Evolutionary conservation across 2,888 invertebrate genomes (phyloP), one percentile per base, ranked within the genome.

Genomic region (Diarsia dahlii): DNA sequence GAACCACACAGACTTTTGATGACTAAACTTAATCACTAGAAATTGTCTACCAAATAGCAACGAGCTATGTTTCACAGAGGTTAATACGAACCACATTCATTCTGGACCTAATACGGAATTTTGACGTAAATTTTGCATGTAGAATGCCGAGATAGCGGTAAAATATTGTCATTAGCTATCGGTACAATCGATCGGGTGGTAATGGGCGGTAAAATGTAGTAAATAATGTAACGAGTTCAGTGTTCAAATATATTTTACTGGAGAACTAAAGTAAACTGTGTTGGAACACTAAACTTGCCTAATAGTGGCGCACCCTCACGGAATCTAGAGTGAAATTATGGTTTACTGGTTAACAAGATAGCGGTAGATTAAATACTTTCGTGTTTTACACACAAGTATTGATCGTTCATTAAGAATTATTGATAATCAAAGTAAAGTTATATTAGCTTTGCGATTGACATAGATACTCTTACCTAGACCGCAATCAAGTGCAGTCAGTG

Each of bases 41-140:
- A 79, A 86, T 87, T 86, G 82, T 87, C 73, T 76, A 74, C 70
- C 52, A 78, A 85, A 85, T 52, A 82, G 64, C 74, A 54, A 56
- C 56, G 50, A 71, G 77, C 62, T 69, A 71, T 81, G 80, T 79
- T 78, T 71, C 71, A 79, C 18, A 77, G 64, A 70, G 82, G 60
- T 84, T 74, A 84, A 80, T 84, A 75, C 80, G 54, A 70, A 50
- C 23, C 48, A 72, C 81, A 74, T 84, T 84, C 50, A 81, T 84
- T 84, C 52, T 60, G 13, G 18, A 6, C 85, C 83, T 66, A 77
- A 77, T 81, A 84, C 50, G 77, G 85, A 52, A 54, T 71, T 81
- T 81, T 71, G 82, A 74, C 65, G 65, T 83, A 74, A 80, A 70
- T 87, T 84, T 76, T 62, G 74, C 76, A 69, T 72, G 66, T 71